Evolutionary conservation across 2,888 invertebrate species (phyloP).

Genomic region (Proisotoma minuta): DNA sequence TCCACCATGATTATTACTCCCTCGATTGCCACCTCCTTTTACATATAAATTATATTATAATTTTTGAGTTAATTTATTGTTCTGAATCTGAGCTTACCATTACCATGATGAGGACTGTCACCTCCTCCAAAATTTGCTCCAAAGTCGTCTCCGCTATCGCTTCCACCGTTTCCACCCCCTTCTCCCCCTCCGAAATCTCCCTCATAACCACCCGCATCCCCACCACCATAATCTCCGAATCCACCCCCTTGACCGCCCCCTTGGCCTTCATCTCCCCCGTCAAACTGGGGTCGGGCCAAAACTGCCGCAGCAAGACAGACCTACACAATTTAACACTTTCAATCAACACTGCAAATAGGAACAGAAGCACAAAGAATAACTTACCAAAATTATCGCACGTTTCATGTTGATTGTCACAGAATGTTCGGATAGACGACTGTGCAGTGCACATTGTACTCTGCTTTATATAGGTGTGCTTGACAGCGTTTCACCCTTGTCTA

Average conservation of each 20-base stretch:
- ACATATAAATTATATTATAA: no score
- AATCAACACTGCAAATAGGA: background rate
- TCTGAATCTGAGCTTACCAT: no score
- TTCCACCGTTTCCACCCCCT: slow-evolving; percentile 7
- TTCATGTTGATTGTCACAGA: slow-evolving; percentile 10
- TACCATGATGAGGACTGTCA: slow-evolving; percentile 19
- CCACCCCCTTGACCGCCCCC: slow-evolving; percentile 23
- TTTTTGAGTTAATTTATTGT: no score
- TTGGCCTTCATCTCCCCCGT: slow-evolving; percentile 25
- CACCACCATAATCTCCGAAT: slow-evolving; percentile 12
- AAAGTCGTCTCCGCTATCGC: slow-evolving; percentile 16
- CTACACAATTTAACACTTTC: slow-evolving; percentile 19
- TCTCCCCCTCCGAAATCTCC: slow-evolving; percentile 19
- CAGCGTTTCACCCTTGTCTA: no score
- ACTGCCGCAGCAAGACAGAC: slow-evolving; percentile 36
- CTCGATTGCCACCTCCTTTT: slow-evolving; percentile 19
- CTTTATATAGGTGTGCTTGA: no score
- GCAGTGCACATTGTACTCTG: background rate
- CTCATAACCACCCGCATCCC: slow-evolving; percentile 8
- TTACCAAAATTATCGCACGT: slow-evolving; percentile 12
- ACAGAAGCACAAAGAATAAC: background rate
- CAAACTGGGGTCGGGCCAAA: slow-evolving; percentile 36
- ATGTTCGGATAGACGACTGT: background rate
- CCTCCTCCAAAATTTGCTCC: slow-evolving; percentile 15
- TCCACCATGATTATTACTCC: slow-evolving; percentile 15